These are phyloP conservation scores for Limenitis camilla DNA, from an alignment of 2,888 invertebrate species.

Conservation along the genomic window DNA sequence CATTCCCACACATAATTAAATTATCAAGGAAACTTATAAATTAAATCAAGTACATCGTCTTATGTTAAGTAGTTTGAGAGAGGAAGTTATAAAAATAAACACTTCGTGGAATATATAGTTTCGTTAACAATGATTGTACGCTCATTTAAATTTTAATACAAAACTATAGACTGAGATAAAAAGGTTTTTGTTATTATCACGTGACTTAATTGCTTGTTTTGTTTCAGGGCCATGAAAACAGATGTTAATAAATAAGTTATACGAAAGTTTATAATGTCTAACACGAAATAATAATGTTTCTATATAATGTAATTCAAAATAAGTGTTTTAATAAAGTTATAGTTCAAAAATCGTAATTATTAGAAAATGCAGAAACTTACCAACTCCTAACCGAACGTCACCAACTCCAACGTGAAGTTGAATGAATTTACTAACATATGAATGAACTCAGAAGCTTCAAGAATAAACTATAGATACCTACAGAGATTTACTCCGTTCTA, in stretches of 20 bases:
- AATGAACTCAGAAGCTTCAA: conserved; percentile 23
- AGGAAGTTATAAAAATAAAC: conserved; percentile 2
- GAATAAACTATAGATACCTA: not conserved
- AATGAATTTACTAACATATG: conserved; percentile 18
- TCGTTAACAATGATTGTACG: not conserved
- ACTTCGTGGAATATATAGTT: not conserved
- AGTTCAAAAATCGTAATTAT: conserved; percentile 4
- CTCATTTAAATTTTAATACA: not conserved
- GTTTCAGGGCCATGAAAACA: conserved; percentile 40
- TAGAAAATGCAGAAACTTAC: conserved; percentile 19
- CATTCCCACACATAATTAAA: no score
- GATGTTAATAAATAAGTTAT: conserved; percentile 30
- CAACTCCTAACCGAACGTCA: conserved; percentile 25
- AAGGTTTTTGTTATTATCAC: conserved; percentile 44
- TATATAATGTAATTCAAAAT: not conserved
- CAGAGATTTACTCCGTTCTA: conserved; percentile 22
- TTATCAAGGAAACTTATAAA: no score
- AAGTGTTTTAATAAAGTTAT: conserved; percentile 9
- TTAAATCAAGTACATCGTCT: not conserved
- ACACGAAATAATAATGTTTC: not conserved
- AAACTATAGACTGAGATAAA: not conserved
- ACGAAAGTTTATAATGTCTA: not conserved
- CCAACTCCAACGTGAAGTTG: conserved; percentile 19
- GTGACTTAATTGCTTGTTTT: conserved; percentile 34
- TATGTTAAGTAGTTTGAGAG: not conserved